These are phyloP conservation scores for Drosophila mojavensis DNA, from an alignment of 1,140 invertebrate species.

Conservation along the genomic window DNA sequence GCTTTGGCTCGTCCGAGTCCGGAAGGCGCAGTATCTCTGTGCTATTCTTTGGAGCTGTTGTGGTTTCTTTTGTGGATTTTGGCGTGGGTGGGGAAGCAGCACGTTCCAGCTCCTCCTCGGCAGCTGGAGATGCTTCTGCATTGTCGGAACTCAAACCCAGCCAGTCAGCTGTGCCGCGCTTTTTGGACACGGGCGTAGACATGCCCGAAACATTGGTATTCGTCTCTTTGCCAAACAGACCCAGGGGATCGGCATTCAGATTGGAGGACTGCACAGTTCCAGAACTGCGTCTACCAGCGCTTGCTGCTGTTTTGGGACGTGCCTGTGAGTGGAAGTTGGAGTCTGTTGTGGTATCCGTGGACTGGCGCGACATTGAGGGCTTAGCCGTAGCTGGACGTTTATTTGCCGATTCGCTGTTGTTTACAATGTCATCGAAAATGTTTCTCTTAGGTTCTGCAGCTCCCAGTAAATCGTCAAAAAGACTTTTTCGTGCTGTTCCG, in stretches of 20 bases:
- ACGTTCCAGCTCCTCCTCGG: slow-evolving; percentile 40
- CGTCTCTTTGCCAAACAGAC: slow-evolving; percentile 68
- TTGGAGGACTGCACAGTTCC: slow-evolving; percentile 52
- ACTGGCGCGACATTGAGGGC: slow-evolving; percentile 73
- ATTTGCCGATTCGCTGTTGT: slow-evolving; percentile 14
- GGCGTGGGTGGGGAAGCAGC: slow-evolving; percentile 27
- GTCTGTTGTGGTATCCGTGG: slow-evolving; percentile 80
- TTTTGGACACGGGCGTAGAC: slow-evolving; percentile 68
- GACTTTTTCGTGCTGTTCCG: slow-evolving; percentile 44
- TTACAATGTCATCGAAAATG: slow-evolving; percentile 63
- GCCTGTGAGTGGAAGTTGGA: slow-evolving; percentile 51
- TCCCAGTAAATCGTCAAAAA: slow-evolving; percentile 63
- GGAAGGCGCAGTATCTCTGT: slow-evolving; percentile 36
- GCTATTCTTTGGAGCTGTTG: neutral
- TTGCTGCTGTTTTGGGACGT: slow-evolving; percentile 71
- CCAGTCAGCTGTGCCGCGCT: slow-evolving; percentile 75
- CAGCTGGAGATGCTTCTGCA: slow-evolving; percentile 3
- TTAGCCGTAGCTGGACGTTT: slow-evolving; percentile 63
- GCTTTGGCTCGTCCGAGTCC: slow-evolving; percentile 36
- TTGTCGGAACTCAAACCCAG: slow-evolving; percentile 62
- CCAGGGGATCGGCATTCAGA: slow-evolving; percentile 70
- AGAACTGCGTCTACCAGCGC: slow-evolving; percentile 68
- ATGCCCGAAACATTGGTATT: slow-evolving; percentile 67
- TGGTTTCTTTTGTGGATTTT: slow-evolving; percentile 8
- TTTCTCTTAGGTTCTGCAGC: slow-evolving; percentile 63